Evolutionary conservation across 2,113 vertebrate genomes (phyloP), one percentile per base, ranked within the genome.

Genomic region (Rattus norvegicus): DNA sequence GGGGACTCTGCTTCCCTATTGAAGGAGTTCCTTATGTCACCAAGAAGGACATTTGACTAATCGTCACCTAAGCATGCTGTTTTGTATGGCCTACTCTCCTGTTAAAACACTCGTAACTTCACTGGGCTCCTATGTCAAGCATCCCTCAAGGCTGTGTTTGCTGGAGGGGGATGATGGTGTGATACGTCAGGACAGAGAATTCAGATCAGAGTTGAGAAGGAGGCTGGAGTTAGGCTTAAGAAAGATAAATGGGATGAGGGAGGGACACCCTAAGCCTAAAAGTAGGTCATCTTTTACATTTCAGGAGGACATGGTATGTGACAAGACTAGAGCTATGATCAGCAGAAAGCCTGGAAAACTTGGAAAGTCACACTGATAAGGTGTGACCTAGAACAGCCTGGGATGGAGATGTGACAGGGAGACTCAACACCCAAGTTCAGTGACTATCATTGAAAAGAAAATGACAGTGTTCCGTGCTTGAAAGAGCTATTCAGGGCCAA

Each of bases 91-190:
- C 43, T 33, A 70, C n/a, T 1, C 36, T 30, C 16, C n/a, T 81
- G 69, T 93, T 49, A 87, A 52, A 87, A 61, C 2, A 13, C 24
- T 56, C 75, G 11, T 0, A 2, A 28, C 56, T 88, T 88, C 61
- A 76, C 88, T 47, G 59, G 30, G 56, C 56, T 17, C 17, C 79
- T 85, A 13, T 33, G 14, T 14, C 80, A 28, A 49, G 36, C 14
- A 61, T 90, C 12, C 81, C 77, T 90, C 86, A 75, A 94, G 33
- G 20, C n/a, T 96, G 33, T 59, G 76, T 94, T 76, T 93, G 20
- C 89, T n/a, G 36, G 65, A 56, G 24, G 22, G 92, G 70, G 95
- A 88, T 85, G 65, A 0, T 28, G 33, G 87, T 56, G 20, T n/a
- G 72, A 72, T 2, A 7, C 54, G n/a, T 28, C 63, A 56, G 52